These are phyloP conservation scores for Acleris laterana DNA, from an alignment of 2,888 invertebrate species.

Conservation along the genomic window DNA sequence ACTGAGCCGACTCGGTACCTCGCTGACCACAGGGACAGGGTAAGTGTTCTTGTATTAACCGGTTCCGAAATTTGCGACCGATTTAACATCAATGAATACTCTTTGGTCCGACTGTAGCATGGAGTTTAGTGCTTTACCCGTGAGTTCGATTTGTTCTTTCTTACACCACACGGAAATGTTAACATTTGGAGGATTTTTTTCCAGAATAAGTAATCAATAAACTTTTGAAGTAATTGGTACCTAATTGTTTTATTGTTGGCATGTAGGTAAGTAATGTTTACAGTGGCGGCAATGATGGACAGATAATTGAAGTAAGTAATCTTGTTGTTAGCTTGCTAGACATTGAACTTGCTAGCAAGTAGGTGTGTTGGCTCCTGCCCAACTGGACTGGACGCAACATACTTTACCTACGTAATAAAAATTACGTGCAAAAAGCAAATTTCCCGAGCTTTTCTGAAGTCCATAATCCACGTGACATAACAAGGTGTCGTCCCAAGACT, in stretches of 20 bases:
- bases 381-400: slow-evolving; percentile 29
- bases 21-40: slow-evolving; percentile 12
- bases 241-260: too few relatives aligned
- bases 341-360: slow-evolving; percentile 35
- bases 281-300: too few relatives aligned
- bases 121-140: too few relatives aligned
- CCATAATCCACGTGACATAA: slow-evolving; percentile 22
- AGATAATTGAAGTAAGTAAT: slow-evolving; percentile 9
- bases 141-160: too few relatives aligned
- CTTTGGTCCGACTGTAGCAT: not conserved
- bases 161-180: too few relatives aligned
- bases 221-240: too few relatives aligned
- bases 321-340: slow-evolving; percentile 14
- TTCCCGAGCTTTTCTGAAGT: slow-evolving; percentile 16
- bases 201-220: too few relatives aligned
- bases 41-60: slow-evolving; percentile 19
- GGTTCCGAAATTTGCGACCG: slow-evolving; percentile 27
- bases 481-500: not conserved
- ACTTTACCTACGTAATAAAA: slow-evolving; percentile 2
- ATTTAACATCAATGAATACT: slow-evolving; percentile 17
- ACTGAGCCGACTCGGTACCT: slow-evolving; percentile 58
- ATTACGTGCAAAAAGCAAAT: slow-evolving; percentile 30
- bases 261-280: too few relatives aligned
- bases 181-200: too few relatives aligned
- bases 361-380: slow-evolving; percentile 31